Evolutionary conservation across 2,888 invertebrate genomes (phyloP), one percentile per base, ranked within the genome.

Genomic region (Tholera decimalis): DNA sequence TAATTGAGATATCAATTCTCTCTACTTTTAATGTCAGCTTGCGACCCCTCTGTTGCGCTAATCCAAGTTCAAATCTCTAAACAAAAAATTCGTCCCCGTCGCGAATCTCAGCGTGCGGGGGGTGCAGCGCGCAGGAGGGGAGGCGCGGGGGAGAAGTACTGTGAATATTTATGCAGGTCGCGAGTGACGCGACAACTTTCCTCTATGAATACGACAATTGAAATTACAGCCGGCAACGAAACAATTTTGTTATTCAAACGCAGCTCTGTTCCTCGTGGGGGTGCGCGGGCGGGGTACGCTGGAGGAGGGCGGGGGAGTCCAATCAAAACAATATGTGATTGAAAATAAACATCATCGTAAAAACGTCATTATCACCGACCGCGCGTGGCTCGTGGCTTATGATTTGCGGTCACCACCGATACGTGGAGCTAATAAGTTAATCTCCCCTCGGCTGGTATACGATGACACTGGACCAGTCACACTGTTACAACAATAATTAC

Each of bases 121-220:
- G 13, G n/a, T 18, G 28, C 3, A 49, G 20, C 24, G n/a, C n/a
- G n/a, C 18, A 35, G 44, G 41, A 15, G 20, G 43, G 3, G 43
- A 15, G 39, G 1, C 51, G 8, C n/a, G 39, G 8, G n/a, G 54
- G 43, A 9, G 37, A n/a, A 28, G 28, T 54, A 41, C 72, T 49
- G 77, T 83, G 84, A 84, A 85, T 86, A 86, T 86, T 83, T 80
- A 86, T 84, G 83, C 79, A 71, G 58, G 64, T 51, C 59, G 74
- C 78, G 80, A 79, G 77, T 74, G 84, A 79, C 69, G 80, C 74
- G 78, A 75, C 79, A 78, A 83, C 74, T 84, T 85, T 79, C 66
- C 82, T 84, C 77, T 82, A 85, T 85, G 84, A 85, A 85, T 85
- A 82, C 79, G 82, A 85, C 86, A 82, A 88, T 89, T 88, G 86